Evolutionary conservation across 2,888 invertebrate species (phyloP), one percentile per base, ranked within the genome.

Genomic region (Drosophila putrida): DNA sequence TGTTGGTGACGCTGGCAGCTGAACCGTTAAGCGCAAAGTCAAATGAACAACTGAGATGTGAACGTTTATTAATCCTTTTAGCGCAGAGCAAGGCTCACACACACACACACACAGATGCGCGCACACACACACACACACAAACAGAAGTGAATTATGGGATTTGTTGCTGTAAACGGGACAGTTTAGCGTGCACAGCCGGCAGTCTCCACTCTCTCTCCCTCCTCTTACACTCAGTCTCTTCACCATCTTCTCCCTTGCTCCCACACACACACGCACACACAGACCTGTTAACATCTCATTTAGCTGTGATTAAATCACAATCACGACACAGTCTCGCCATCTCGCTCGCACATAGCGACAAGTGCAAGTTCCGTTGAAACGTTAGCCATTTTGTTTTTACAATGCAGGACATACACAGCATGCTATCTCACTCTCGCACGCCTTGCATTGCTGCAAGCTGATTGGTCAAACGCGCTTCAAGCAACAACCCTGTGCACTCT

Each of bases 371-470:
- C 78, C 83, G 82, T 20, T 60, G 20, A 2, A 38, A 50, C 89
- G 90, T 90, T 91, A 90, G 90, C 90, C 90, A 91, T 91, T 91
- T 91, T 91, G 90, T 90, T 88, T 84, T 53, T 35, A 33, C 5
- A 35, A 35, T 20, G 35, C 33, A 49, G 49, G 35, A 49, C 35
- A 35, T 2, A 38, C 36, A 6, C 36, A 55, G 15, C 60, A 27
- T 47, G 50, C 59, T 50, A 38, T 57, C 71, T 58, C 67, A 43
- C 61, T 82, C 61, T 20, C 20, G 20, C 20, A 20, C 20, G 20
- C 20, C 20, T 20, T 20, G 20, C 20, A 20, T 20, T 20, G 20
- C 20, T 20, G n/a, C 55, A 69, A 69, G 61, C 57, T 63, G 71
- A 80, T 80, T 80, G 80, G 80, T 51, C 38, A 27, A 27, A 36